phyloP scores from a whole-genome alignment of 1,140 invertebrate genomes.

The Bombus balteatus region DNA sequence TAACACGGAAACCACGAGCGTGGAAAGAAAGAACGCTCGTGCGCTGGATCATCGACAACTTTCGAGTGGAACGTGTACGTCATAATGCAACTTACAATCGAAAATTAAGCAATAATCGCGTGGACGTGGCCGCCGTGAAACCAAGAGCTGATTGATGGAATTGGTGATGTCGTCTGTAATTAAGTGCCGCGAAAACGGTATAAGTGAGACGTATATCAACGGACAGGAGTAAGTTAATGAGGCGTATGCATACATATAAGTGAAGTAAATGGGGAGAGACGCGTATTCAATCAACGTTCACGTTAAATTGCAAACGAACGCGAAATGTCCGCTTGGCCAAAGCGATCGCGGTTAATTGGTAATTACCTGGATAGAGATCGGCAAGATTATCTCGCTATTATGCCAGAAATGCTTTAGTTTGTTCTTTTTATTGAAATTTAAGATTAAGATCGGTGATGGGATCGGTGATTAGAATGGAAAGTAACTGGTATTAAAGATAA shows the following conservation, averaged over 20 bases:
- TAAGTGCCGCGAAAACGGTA: not conserved
- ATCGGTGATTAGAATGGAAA: not conserved
- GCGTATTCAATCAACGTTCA: constrained; percentile 14
- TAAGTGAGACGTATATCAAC: not conserved
- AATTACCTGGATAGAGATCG: not conserved
- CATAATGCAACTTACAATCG: not conserved
- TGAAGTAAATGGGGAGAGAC: not conserved
- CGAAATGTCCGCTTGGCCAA: not conserved
- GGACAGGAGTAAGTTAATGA: constrained; percentile 1
- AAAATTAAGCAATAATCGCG: not conserved
- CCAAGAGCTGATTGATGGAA: not conserved
- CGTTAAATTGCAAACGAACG: not conserved
- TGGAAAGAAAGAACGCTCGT: not conserved
- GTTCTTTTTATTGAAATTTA: not conserved
- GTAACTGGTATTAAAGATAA: not conserved
- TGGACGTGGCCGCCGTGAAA: not conserved
- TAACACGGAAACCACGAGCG: not conserved
- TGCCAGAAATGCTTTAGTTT: not conserved
- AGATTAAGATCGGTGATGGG: not conserved
- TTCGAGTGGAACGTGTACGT: not conserved
- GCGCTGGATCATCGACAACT: not conserved
- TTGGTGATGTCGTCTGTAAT: not conserved
- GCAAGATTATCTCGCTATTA: not conserved
- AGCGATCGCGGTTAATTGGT: constrained; percentile 2
- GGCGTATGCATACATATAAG: constrained; percentile 5